Evolutionary conservation across 2,113 vertebrate species (phyloP).

Genomic region (Gymnobelideus leadbeateri): DNA sequence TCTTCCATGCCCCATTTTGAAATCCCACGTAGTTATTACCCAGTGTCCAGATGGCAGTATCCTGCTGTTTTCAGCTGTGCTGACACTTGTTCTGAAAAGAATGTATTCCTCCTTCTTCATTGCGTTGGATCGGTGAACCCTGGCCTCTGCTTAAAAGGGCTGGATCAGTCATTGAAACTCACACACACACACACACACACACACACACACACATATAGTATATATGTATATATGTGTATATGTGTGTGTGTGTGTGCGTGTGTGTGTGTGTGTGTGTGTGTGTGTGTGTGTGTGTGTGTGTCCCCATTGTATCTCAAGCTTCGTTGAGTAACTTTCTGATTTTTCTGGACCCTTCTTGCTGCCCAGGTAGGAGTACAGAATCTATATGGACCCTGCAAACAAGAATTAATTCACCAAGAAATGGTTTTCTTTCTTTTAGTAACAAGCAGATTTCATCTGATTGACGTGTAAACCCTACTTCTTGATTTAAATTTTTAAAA

Average conservation of each 20-base stretch:
- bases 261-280: neutral
- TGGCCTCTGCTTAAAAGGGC: fast-evolving
- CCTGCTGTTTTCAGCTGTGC: neutral
- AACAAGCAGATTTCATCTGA: neutral
- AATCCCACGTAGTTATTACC: neutral
- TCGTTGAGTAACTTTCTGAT: neutral
- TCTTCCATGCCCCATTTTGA: constrained; percentile 67
- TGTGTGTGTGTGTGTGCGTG: too few species aligned
- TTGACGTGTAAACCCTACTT: constrained; percentile 28
- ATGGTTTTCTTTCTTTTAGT: neutral
- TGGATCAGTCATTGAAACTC: neutral
- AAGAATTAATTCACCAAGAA: neutral
- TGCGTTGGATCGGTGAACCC: neutral
- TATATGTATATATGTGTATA: too few species aligned
- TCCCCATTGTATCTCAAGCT: neutral
- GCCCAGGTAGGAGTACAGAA: neutral
- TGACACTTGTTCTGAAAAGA: neutral
- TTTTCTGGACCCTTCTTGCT: constrained; percentile 34
- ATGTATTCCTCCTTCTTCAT: neutral
- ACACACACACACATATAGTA: too few species aligned
- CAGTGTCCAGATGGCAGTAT: neutral
- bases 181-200: too few species aligned
- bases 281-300: neutral
- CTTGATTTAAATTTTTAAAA: constrained; percentile 66
- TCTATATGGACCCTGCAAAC: neutral